Conservation (phyloP, 1,140 invertebrate genomes). For the Aplysia californica region DNA sequence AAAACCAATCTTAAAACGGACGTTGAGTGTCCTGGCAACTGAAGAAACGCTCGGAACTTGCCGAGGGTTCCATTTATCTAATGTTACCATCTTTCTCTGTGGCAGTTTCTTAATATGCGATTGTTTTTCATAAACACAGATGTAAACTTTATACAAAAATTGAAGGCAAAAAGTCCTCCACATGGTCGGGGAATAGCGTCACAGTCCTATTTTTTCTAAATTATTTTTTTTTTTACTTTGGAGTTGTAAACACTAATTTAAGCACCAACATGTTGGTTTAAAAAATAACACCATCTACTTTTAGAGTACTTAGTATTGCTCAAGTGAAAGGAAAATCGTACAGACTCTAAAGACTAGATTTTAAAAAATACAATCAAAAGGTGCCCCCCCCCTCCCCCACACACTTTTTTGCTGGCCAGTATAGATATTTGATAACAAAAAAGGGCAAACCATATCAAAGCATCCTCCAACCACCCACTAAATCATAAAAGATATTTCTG, state of each 20-base stretch:
- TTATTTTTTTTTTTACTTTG: too few species aligned
- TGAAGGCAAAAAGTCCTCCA: too few species aligned
- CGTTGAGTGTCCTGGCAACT: background rate
- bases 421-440: background rate
- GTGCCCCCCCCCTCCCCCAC: background rate
- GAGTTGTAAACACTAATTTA: too few species aligned
- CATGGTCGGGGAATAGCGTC: too few species aligned
- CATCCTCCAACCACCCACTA: background rate
- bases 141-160: too few species aligned
- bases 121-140: too few species aligned
- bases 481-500: conserved; percentile 13
- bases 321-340: background rate
- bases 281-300: too few species aligned
- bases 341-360: background rate
- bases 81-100: background rate
- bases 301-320: too few species aligned
- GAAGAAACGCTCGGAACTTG: too few species aligned
- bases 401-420: background rate
- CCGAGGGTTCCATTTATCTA: background rate
- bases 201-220: too few species aligned
- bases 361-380: background rate
- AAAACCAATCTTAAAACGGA: background rate
- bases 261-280: too few species aligned
- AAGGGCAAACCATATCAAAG: too few species aligned
- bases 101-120: background rate